These are phyloP conservation scores for Stigmatopora argus DNA, from an alignment of 2,113 vertebrate genomes.

Conservation along the genomic window DNA sequence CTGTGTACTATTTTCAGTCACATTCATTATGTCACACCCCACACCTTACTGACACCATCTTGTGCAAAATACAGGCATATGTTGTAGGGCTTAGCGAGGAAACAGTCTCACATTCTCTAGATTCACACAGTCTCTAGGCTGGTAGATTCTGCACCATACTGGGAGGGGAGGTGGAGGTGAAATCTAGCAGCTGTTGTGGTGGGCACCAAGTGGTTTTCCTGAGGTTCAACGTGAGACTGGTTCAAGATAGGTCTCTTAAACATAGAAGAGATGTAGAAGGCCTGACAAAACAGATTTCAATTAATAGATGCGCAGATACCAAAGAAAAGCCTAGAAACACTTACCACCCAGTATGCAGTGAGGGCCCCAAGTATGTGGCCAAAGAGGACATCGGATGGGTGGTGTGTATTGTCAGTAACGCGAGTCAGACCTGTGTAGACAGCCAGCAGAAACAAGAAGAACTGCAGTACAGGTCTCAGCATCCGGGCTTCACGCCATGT, in stretches of 20 bases:
- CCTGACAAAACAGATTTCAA: slow-evolving; percentile 43
- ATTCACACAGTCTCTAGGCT: slow-evolving; percentile 17
- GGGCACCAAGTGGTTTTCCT: slow-evolving; percentile 49
- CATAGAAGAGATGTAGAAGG: slow-evolving; percentile 68
- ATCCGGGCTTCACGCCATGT: slow-evolving; percentile 70
- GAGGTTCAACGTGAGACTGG: slow-evolving; percentile 19
- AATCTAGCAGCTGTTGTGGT: slow-evolving; percentile 66
- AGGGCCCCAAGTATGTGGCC: slow-evolving; percentile 73
- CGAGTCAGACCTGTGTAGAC: slow-evolving; percentile 73
- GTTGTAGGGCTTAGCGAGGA: slow-evolving; percentile 51
- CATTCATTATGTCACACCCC: slow-evolving; percentile 10
- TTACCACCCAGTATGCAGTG: slow-evolving; percentile 78
- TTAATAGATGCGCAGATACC: slow-evolving; percentile 5
- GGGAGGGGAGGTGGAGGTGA: background rate
- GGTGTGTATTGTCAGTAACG: slow-evolving; percentile 73
- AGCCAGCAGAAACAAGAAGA: slow-evolving; percentile 70
- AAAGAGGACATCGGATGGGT: slow-evolving; percentile 66
- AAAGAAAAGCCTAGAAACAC: slow-evolving; percentile 24
- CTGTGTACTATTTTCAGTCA: slow-evolving; percentile 16
- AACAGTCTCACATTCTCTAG: slow-evolving; percentile 46
- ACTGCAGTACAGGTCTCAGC: slow-evolving; percentile 69
- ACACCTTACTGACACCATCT: background rate
- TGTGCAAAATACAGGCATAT: slow-evolving; percentile 35
- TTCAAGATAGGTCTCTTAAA: slow-evolving; percentile 52
- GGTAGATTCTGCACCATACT: slow-evolving; percentile 11